These are phyloP conservation scores for Geodia barretti DNA, from an alignment of 37 sponge, comb jelly and placozoan genomes.

Conservation along the genomic window DNA sequence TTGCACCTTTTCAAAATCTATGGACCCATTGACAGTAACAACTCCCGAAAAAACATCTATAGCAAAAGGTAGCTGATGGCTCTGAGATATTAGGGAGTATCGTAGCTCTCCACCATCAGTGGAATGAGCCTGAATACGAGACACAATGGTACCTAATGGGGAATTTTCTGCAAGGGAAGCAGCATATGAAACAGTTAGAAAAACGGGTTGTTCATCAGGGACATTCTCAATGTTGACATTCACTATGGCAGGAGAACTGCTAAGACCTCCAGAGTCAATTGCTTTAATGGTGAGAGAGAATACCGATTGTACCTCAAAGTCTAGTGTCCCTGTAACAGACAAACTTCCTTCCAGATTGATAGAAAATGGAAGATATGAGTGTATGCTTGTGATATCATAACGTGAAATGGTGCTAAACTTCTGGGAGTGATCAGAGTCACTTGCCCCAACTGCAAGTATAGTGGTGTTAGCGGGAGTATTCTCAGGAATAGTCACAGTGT, in stretches of 20 bases:
- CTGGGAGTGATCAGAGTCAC: slow-evolving; percentile 29
- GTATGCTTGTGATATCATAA: slow-evolving; percentile 1
- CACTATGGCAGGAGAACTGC: slow-evolving; percentile 45
- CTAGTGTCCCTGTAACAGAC: slow-evolving; percentile 11
- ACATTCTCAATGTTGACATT: slow-evolving; percentile 39
- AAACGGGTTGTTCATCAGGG: slow-evolving; percentile 51
- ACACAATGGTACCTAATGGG: slow-evolving; percentile 9
- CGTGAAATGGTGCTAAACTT: slow-evolving; percentile 4
- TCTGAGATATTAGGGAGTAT: neutral
- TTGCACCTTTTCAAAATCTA: slow-evolving; percentile 36
- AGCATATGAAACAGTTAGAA: slow-evolving; percentile 19
- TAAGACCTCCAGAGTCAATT: slow-evolving; percentile 42
- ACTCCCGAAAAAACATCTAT: slow-evolving; percentile 28
- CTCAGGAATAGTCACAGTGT: slow-evolving; percentile 38
- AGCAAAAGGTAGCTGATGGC: slow-evolving; percentile 7
- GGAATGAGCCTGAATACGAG: slow-evolving; percentile 11
- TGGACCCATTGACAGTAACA: slow-evolving; percentile 19
- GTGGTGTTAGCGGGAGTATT: slow-evolving; percentile 3
- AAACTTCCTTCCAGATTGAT: slow-evolving; percentile 29
- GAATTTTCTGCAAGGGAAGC: slow-evolving; percentile 32
- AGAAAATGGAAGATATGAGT: slow-evolving; percentile 32
- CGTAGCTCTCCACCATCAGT: slow-evolving; percentile 35
- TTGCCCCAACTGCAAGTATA: slow-evolving; percentile 25
- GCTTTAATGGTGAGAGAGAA: slow-evolving; percentile 55
- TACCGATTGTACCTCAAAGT: slow-evolving; percentile 53